Base-by-base conservation (phyloP, 1,140 invertebrate species). In the Magallana angulata region DNA sequence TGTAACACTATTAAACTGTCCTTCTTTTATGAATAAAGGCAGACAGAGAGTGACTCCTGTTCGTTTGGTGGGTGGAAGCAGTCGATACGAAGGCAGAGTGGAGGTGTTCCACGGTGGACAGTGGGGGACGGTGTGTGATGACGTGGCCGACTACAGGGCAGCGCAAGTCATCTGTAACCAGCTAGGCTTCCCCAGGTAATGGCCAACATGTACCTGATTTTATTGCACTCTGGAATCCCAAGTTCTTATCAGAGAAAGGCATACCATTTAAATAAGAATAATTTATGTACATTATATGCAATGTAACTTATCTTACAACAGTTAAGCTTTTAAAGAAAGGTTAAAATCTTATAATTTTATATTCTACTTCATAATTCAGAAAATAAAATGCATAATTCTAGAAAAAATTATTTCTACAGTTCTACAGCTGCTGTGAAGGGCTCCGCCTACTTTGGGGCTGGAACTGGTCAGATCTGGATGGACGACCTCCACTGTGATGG, bases 401-500 rank as follows among this genome's bases (percentile, higher is more conserved):
- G 5, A 48, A 48, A 48, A 48, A 48, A 48, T 48, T 48, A 48
- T 87, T 57, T 9, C 30, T 82, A 57, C 16, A 71, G 82, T 16
- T 60, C 71, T 11, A 30, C 64, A 12, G 64, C 85, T 8, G 81
- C 86, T 36, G 80, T 85, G 6, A 87, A 86, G 58, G 8, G 36
- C 1, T 30, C 24, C 12, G 96, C 96, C 0, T 95, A 95, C 84
- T 97, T 96, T 89, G 95, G 94, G 48, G 93, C 95, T 68, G 94
- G 95, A 18, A 95, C 93, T 16, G 91, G 91, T 18, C 89, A 88
- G 7, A 95, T 96, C 60, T 95, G 96, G 92, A 96, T 97, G 91
- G 97, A 97, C 92, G 96, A 97, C 87, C 93, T 97, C 0, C 94
- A 95, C 30, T 97, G 97, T 92, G 91, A 92, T 0, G 97, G 97